Base-by-base conservation (phyloP, 2,113 vertebrate genomes). In the Canis aureus region DNA sequence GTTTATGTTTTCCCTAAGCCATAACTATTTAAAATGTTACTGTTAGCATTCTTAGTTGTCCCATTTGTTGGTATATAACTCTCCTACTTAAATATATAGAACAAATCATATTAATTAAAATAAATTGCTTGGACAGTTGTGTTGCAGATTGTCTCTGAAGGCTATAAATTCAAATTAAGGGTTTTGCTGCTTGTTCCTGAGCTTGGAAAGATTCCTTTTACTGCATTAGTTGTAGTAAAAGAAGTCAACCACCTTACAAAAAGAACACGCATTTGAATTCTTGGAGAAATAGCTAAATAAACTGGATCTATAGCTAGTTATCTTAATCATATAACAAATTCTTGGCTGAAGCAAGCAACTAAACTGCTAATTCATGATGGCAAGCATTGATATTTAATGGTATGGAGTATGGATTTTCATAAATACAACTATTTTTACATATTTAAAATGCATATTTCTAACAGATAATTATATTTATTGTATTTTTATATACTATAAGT, bases 131-230 rank as follows among this genome's bases (percentile, higher is more conserved):
- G 1, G 15, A 51, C 79, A 57, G 43, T 71, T 92, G 66, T 96
- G 49, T 93, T 97, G 76, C 35, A 57, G 93, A 98, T 95, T 87
- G 95, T 96, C 82, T 95, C 96, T 76, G 76, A 98, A 95, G 62
- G 97, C 93, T 96, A 97, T 98, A 98, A 98, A 98, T 98, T 98
- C 96, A 98, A 98, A 98, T 98, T 98, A 98, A 98, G 83, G 60
- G n/a, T 93, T 97, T 71, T 57, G 60, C 1, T 62, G 8, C 91
- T 94, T 97, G 27, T 97, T 92, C 57, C 69, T 91, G 12, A 67
- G n/a, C 96, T 96, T 94, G 60, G 87, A 79, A 95, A 97, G 35
- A 83, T 86, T 96, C 66, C 76, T 94, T 87, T 79, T 92, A 78
- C 84, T 85, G n/a, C 11, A 71, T 94, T 74, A 96, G 27, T 59